Conservation (phyloP, 2,888 invertebrate genomes). For the Sphaeridia pumilis region DNA sequence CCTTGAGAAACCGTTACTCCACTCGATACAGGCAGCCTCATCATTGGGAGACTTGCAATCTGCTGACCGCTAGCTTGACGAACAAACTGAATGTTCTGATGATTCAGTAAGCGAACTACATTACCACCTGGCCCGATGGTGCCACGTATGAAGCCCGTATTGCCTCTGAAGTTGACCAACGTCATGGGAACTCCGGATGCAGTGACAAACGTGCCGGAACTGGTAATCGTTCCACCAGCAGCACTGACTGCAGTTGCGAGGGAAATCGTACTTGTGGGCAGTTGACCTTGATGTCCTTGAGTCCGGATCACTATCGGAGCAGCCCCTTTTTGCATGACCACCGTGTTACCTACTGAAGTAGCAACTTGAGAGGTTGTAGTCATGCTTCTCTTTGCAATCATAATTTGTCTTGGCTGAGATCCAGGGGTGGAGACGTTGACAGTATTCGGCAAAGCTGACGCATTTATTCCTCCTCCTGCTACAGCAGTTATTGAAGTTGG, state of each 20-base stretch:
- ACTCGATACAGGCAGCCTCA: constrained; percentile 26
- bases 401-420: constrained; percentile 24
- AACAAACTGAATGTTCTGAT: constrained; percentile 24
- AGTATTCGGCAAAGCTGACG: neutral
- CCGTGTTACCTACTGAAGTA: constrained; percentile 2
- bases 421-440: neutral
- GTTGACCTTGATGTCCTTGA: constrained; percentile 3
- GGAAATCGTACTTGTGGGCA: constrained; percentile 9
- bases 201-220: neutral
- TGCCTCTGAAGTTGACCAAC: constrained; percentile 8
- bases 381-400: constrained; percentile 27
- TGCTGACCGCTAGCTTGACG: constrained; percentile 15
- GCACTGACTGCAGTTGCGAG: constrained; percentile 14
- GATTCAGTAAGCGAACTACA: constrained; percentile 23
- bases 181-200: neutral
- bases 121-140: constrained; percentile 25
- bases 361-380: constrained; percentile 15
- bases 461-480: no score
- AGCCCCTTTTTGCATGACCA: constrained; percentile 22
- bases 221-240: neutral
- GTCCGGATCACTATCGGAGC: constrained; percentile 30
- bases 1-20: constrained; percentile 12
- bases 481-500: neutral
- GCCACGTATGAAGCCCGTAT: constrained; percentile 9
- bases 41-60: constrained; percentile 23